Base-by-base conservation (phyloP, 2,888 invertebrate species). In the Archips xylosteana region DNA sequence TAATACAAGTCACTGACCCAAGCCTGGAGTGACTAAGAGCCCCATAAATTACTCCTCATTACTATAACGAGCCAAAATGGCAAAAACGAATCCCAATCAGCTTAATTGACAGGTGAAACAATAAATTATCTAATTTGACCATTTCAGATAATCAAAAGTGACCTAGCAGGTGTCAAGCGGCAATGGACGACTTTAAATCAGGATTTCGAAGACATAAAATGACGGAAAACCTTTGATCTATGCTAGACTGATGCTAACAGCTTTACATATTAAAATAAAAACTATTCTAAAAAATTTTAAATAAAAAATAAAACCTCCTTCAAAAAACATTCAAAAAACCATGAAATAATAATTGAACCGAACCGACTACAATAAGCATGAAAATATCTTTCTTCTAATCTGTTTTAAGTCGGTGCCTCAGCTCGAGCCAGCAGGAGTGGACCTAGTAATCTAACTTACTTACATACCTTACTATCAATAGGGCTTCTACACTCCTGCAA, bases 41-140 rank as follows among this genome's bases (percentile, higher is more conserved):
- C 74, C 60, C 15, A 74, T 74, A 70, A 74, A 69, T 74, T 51
- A 65, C 64, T 51, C 13, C 60, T 74, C 74, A 60, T 74, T 70
- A 74, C 51, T 42, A 60, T 74, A 74, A 74, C 74, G 65, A 74
- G 34, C 42, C 49, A 49, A 63, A 72, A 39, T 15, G 36, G 57
- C 62, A 32, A 62, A 51, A 70, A 57, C 65, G 6, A 15, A 47
- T 32, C 32, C 62, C 42, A 39, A 70, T 70, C 69, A 34, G 59
- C 36, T 45, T 74, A 61, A 74, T 74, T 74, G 74, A 54, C 74
- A 70, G 74, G 5, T 70, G 36, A 63, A 59, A 70, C 60, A 39
- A 70, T 74, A 70, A 61, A 74, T 74, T 61, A 49, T 15, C 54
- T 60, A 42, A 73, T 69, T 68, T 23, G 15, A 32, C 47, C 13